These are phyloP conservation scores for Hydraecia micacea DNA, from an alignment of 2,888 invertebrate genomes.

Conservation along the genomic window DNA sequence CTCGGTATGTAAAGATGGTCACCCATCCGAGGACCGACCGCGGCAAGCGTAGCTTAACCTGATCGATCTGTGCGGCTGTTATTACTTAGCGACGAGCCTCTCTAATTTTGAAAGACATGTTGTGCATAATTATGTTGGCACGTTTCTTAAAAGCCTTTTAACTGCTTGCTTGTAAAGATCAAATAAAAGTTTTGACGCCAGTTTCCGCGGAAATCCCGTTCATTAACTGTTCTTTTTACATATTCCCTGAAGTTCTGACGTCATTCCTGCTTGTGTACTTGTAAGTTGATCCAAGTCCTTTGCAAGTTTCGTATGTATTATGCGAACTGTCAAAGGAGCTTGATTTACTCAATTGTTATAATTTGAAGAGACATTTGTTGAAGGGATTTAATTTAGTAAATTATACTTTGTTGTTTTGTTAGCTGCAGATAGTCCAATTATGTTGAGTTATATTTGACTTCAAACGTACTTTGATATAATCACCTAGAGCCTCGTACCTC, in stretches of 20 bases:
- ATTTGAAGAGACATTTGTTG: conserved; percentile 15
- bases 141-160: not conserved
- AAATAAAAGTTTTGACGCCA: not conserved
- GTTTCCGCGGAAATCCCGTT: not conserved
- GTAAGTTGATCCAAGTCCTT: conserved; percentile 8
- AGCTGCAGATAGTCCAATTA: not conserved
- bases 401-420: conserved; percentile 32
- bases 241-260: conserved; percentile 14
- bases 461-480: not conserved
- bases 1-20: no score
- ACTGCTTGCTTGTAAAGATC: not conserved
- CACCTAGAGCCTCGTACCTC: no score
- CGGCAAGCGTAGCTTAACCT: no score
- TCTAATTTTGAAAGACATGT: no score
- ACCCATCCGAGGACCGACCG: no score
- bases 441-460: conserved; percentile 12
- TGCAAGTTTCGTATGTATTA: conserved; percentile 16
- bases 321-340: conserved; percentile 15
- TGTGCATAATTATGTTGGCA: not conserved
- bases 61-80: no score
- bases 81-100: no score
- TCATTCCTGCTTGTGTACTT: conserved; percentile 10
- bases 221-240: not conserved
- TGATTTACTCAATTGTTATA: conserved; percentile 48
- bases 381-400: conserved; percentile 29